Base-by-base conservation (phyloP, 1,140 invertebrate species). In the Hypothenemus hampei region DNA sequence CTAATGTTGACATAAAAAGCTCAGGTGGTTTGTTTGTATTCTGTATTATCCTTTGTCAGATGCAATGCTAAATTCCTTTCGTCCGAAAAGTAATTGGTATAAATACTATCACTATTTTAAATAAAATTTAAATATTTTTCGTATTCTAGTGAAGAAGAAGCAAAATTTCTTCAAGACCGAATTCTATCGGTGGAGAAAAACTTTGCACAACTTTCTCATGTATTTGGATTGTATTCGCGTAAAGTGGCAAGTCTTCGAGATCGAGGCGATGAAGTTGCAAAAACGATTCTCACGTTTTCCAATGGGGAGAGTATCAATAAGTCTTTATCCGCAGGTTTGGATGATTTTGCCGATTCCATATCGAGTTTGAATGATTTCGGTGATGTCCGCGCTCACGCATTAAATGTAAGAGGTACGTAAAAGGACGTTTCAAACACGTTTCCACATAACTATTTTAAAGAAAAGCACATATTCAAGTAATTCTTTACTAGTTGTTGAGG, bases 221-320 rank as follows among this genome's bases (percentile, higher is more conserved):
- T 74, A 13, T 86, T 87, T 62, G 80, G 80, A 1, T 75, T 79
- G 41, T 84, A 81, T 54, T 77, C 82, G 1, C 74, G 82, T 48
- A 87, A 86, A 77, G 77, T 79, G 45, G 85, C 84, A 26, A 80
- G 83, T 67, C 68, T 85, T 39, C 75, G 85, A 11, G 84, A 87
- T 66, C 80, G 81, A 67, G 79, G 78, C 16, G 85, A 88, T 62
- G 82, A 85, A 62, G 60, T 87, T 23, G 76, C 82, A 4, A 83
- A 82, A 71, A 70, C 75, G n/a, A 65, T 84, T 80, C 22, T 61
- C 7, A 16, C 6, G 16, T 49, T 19, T 15, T 49, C 47, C 2
- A 15, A 4, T 13, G 24, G 77, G 5, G 85, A 88, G 71, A 75
- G 77, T 40, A 78, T 87, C 20, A 86, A 86, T 67, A 82, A 82